Conservation (phyloP, 1,140 invertebrate genomes). For the Aphelinus atriplicis region DNA sequence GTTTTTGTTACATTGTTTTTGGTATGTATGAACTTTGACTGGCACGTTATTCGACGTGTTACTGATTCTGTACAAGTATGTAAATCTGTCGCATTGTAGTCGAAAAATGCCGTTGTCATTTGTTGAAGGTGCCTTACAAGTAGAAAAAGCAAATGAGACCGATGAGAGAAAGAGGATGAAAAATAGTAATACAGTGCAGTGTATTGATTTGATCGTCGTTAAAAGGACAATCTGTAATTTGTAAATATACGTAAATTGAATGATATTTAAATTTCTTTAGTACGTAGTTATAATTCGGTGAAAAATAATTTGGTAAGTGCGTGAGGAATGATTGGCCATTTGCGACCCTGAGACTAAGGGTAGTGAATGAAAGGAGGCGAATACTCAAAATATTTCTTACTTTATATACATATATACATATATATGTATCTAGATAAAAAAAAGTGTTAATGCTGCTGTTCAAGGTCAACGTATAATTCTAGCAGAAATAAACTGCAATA, state of each 20-base stretch:
- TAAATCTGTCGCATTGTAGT: slow-evolving; percentile 40
- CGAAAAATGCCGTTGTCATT: slow-evolving; percentile 52
- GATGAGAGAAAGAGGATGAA: slow-evolving; percentile 49
- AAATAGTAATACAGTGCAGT: slow-evolving; percentile 47
- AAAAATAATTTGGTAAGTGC: slow-evolving; percentile 32
- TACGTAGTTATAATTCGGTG: slow-evolving; percentile 42
- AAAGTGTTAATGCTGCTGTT: slow-evolving; percentile 52
- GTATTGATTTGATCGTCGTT: slow-evolving; percentile 43
- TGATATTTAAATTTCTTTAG: slow-evolving; percentile 22
- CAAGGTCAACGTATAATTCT: slow-evolving; percentile 47
- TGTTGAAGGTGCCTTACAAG: slow-evolving; percentile 67
- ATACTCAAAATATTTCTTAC: slow-evolving; percentile 64
- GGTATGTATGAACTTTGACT: slow-evolving; percentile 38
- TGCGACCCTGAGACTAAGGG: slow-evolving; percentile 35
- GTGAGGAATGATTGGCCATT: slow-evolving; percentile 16
- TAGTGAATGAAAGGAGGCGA: slow-evolving; percentile 45
- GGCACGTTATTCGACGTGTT: slow-evolving; percentile 21
- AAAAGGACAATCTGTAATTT: slow-evolving; percentile 57
- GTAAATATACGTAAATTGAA: slow-evolving; percentile 50
- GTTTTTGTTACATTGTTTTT: slow-evolving; percentile 41
- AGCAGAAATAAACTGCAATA: slow-evolving; percentile 32
- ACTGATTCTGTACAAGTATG: slow-evolving; percentile 15
- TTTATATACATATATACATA: slow-evolving; percentile 54
- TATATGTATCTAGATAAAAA: slow-evolving; percentile 12
- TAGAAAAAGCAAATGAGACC: slow-evolving; percentile 50